Percentiles rank a stretch among this genome's conserved stretches.
These are phyloP conservation scores for Erythrolamprus reginae DNA, from an alignment of 2,113 vertebrate genomes.

Conservation along the genomic window DNA sequence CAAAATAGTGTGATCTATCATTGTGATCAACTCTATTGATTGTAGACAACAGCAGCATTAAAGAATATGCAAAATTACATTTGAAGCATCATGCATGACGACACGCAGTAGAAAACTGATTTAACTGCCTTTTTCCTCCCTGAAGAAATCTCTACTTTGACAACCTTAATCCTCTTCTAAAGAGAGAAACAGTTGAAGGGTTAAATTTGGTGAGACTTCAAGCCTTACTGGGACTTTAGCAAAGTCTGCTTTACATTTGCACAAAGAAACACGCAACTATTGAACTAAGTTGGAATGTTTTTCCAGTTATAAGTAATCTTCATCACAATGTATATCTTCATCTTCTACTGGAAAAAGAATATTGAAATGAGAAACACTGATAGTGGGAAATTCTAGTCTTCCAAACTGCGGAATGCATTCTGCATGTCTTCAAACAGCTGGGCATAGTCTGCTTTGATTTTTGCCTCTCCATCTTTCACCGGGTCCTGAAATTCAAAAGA, in stretches of 20 bases:
- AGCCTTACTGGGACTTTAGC: constrained; percentile 53
- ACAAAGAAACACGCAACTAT: constrained; percentile 42
- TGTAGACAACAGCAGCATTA: constrained; percentile 2
- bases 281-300: constrained; percentile 70
- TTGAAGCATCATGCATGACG: neutral
- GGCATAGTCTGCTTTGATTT: constrained; percentile 90
- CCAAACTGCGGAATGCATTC: constrained; percentile 93
- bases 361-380: constrained; percentile 44
- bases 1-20: constrained; percentile 29
- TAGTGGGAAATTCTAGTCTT: constrained; percentile 75
- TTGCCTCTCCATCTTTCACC: constrained; percentile 89
- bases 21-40: neutral
- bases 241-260: constrained; percentile 49
- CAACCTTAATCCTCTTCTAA: constrained; percentile 27
- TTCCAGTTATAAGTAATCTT: constrained; percentile 54
- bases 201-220: constrained; percentile 43
- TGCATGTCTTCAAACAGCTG: constrained; percentile 98
- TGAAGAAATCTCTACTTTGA: constrained; percentile 32
- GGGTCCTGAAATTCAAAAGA: constrained; percentile 79
- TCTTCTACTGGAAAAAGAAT: constrained; percentile 59
- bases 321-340: constrained; percentile 55
- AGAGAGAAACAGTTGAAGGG: constrained; percentile 23
- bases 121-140: constrained; percentile 31
- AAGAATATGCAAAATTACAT: neutral
- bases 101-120: neutral